Base-by-base conservation (phyloP, 2,113 vertebrate genomes). In the Parus major region DNA sequence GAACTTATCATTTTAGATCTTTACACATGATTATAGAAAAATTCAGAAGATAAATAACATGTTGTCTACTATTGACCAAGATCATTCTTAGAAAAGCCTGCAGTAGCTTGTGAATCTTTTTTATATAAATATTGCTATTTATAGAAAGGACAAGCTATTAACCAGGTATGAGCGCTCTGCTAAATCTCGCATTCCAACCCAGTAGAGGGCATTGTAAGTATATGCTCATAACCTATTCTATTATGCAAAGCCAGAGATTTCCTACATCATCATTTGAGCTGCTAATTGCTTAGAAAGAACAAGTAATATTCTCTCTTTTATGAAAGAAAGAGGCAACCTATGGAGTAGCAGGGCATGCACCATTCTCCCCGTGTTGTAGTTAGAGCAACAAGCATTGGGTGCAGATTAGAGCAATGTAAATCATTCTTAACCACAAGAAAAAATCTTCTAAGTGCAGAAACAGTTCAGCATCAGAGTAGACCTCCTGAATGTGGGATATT, bases 151-250 rank as follows among this genome's bases (percentile, higher is more conserved):
- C 35, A 31, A 35, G 9, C 19, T 68, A 33, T 72, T 92, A 86
- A 71, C 11, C 44, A 63, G 44, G 56, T 70, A 47, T n/a, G 24
- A 68, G 9, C 3, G 0, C 16, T 82, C 50, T 47, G 6, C 70
- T 78, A 66, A 82, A 73, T 78, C 76, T 81, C 19, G 9, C 15
- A 31, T 75, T 81, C 76, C 80, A 69, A 90, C 86, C 92, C 95
- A 96, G 86, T 11, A 97, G 94, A 92, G 96, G 90, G 92, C 82
- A 95, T 92, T 52, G 78, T 71, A 70, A 92, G 33, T 77, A 83
- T 95, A 59, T 42, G 12, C 63, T 73, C 86, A 88, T 90, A 88
- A 90, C 10, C 25, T 33, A 50, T 53, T 24, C 15, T 68, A 33
- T 75, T 82, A 71, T 29, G 47, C 59, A 78, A 89, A 87, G 44